Conservation (phyloP, 2,797 vertebrate genomes). For the Jordanella pulchra region DNA sequence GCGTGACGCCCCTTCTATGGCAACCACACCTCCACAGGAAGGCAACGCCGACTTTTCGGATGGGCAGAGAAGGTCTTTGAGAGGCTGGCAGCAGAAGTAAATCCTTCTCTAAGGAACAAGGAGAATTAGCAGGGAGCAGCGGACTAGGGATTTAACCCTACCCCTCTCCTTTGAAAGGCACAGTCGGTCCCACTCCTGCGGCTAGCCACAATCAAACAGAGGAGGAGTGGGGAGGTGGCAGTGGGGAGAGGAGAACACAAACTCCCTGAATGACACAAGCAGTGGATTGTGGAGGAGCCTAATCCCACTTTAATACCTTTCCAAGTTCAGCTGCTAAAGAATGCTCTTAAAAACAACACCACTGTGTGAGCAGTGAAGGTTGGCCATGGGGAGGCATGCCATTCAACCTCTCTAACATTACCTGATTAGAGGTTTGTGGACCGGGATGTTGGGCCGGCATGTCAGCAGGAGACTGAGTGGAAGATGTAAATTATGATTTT, state of each 20-base stretch:
- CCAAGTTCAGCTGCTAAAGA: conserved; percentile 93
- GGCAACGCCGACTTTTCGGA: conserved; percentile 89
- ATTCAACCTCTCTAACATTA: conserved; percentile 83
- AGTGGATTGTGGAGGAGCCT: conserved; percentile 90
- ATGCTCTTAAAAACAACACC: conserved; percentile 91
- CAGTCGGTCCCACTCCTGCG: conserved; percentile 91
- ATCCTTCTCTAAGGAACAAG: conserved; percentile 97
- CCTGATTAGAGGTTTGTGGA: conserved; percentile 81
- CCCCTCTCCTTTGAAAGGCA: conserved; percentile 88
- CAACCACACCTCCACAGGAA: conserved; percentile 95
- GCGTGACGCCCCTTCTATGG: conserved; percentile 94
- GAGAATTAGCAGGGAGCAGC: conserved; percentile 93
- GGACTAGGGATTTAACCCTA: conserved; percentile 92
- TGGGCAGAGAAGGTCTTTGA: conserved; percentile 89
- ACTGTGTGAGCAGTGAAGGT: conserved; percentile 83
- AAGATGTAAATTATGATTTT: conserved; percentile 67
- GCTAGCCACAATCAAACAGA: conserved; percentile 92
- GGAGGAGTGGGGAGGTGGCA: conserved; percentile 76
- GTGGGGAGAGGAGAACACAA: conserved; percentile 78
- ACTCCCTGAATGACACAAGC: conserved; percentile 92
- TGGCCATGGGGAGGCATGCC: conserved; percentile 74
- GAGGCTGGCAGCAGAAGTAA: conserved; percentile 92
- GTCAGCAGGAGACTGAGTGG: conserved; percentile 44
- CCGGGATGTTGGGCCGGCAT: conserved; percentile 46
- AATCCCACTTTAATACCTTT: conserved; percentile 98